phyloP scores from a whole-genome alignment of 2,797 vertebrate species.

The Xiphorhynchus erythropygius region DNA sequence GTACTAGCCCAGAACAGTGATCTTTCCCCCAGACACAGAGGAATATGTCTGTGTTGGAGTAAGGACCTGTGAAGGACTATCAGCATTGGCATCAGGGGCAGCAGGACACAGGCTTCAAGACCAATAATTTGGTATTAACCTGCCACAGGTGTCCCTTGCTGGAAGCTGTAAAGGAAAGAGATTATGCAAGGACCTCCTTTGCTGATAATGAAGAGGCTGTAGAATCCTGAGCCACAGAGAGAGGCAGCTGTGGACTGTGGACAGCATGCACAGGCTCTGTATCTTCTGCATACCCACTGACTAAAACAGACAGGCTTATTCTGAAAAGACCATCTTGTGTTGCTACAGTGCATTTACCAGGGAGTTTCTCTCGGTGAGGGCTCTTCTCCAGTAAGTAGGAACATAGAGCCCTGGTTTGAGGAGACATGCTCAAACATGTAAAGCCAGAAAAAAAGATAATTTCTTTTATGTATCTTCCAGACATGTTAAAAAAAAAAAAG shows the following conservation, averaged over 20 bases:
- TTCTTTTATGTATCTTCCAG: neutral
- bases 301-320: neutral
- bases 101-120: neutral
- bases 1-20: neutral
- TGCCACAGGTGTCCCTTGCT: neutral
- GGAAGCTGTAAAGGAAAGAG: neutral
- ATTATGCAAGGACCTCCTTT: neutral
- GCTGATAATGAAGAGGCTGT: neutral
- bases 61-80: neutral
- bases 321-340: neutral
- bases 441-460: neutral
- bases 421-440: neutral
- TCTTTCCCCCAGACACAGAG: neutral
- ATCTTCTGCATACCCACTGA: neutral
- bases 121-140: neutral
- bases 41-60: neutral
- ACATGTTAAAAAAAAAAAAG: neutral
- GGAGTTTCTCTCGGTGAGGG: neutral
- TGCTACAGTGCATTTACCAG: neutral
- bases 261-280: neutral
- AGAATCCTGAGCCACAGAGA: neutral
- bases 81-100: neutral
- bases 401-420: neutral
- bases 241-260: neutral
- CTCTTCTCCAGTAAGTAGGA: neutral